phyloP scores from a whole-genome alignment of 2,113 vertebrate species.

The Dicerorhinus sumatrensis region DNA sequence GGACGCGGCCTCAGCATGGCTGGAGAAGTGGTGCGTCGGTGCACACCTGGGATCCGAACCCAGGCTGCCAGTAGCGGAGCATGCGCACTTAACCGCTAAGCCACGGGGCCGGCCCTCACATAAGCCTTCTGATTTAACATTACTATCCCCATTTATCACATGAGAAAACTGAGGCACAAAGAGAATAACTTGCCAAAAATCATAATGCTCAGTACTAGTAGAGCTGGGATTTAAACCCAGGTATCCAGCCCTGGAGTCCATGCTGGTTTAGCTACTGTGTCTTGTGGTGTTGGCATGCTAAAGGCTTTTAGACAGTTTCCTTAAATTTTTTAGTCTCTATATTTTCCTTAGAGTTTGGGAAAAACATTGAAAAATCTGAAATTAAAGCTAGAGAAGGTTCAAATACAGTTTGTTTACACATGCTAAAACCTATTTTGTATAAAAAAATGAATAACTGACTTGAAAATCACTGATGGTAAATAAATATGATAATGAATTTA shows the following conservation, averaged over 20 bases:
- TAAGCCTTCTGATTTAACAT: not conserved
- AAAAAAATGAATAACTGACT: conserved; percentile 30
- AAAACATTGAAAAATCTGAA: conserved; percentile 24
- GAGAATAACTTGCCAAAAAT: not conserved
- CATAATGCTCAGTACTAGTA: not conserved
- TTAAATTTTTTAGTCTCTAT: not conserved
- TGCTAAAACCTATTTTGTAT: conserved; percentile 4
- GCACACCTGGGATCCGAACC: too few relatives aligned
- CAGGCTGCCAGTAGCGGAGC: too few relatives aligned
- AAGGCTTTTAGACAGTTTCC: not conserved
- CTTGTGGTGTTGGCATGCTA: not conserved
- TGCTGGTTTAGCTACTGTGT: not conserved
- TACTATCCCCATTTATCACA: not conserved
- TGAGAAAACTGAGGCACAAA: not conserved
- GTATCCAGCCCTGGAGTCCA: not conserved
- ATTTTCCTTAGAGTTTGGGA: not conserved
- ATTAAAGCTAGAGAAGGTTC: conserved; percentile 45
- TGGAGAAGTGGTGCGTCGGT: too few relatives aligned
- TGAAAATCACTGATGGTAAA: conserved; percentile 54
- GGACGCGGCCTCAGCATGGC: too few relatives aligned
- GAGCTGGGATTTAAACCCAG: not conserved
- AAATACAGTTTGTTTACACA: not conserved
- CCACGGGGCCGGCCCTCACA: too few relatives aligned
- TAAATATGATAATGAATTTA: conserved; percentile 59
- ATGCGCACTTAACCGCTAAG: too few relatives aligned